Conservation (phyloP, 2,113 vertebrate genomes). For the Malurus alboscapulatus region DNA sequence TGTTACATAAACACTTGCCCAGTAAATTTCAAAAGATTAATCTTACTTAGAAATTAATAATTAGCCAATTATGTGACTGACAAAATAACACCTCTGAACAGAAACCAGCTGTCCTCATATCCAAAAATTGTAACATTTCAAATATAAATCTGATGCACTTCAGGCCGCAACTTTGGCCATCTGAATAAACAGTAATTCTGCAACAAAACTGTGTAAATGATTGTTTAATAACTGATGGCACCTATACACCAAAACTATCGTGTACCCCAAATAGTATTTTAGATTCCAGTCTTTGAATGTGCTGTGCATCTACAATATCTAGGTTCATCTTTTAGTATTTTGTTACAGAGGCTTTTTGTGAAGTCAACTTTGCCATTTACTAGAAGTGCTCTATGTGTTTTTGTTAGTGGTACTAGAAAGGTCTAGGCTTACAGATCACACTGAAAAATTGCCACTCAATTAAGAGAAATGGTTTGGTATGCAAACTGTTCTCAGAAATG, state of each 20-base stretch:
- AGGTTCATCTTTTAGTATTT: neutral
- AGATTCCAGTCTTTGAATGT: neutral
- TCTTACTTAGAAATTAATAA: neutral
- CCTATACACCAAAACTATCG: neutral
- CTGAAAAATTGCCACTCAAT: neutral
- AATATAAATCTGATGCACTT: neutral
- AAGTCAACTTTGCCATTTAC: neutral
- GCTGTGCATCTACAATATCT: neutral
- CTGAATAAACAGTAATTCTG: neutral
- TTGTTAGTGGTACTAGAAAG: neutral
- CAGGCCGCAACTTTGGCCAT: neutral
- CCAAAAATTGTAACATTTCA: neutral
- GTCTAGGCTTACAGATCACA: neutral
- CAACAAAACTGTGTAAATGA: neutral
- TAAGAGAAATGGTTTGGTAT: neutral
- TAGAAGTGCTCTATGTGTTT: neutral
- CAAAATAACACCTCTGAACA: neutral
- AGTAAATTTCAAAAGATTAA: neutral
- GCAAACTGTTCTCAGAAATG: neutral
- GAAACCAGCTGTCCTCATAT: neutral
- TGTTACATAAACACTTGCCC: neutral
- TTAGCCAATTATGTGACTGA: neutral
- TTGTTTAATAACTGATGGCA: neutral
- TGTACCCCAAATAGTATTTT: neutral
- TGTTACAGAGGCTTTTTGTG: neutral